Conservation (phyloP, 37 sponge, comb jelly and placozoan genomes). For the Theonella swinhoei region DNA sequence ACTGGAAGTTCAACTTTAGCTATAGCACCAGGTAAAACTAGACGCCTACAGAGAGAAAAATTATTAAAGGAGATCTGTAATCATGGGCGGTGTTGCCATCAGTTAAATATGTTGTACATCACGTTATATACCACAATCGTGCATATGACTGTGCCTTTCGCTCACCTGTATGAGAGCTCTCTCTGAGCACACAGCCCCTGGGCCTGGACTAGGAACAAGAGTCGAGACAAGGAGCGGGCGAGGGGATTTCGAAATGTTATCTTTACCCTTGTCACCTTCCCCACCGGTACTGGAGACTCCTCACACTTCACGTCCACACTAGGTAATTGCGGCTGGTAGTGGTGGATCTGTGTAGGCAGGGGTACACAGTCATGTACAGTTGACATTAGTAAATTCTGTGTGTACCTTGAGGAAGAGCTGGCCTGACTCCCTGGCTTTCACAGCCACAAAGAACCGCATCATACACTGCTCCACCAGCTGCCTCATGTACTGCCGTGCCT, state of each 20-base stretch:
- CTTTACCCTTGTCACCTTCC: constrained; percentile 44
- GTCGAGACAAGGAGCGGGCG: constrained; percentile 41
- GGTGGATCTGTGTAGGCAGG: constrained; percentile 30
- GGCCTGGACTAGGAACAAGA: constrained; percentile 63
- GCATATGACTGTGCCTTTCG: too few species aligned
- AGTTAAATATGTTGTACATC: too few species aligned
- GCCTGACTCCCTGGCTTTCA: constrained; percentile 65
- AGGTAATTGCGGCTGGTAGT: constrained; percentile 50
- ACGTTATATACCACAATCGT: too few species aligned
- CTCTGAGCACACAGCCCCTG: constrained; percentile 63
- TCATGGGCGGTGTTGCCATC: too few species aligned
- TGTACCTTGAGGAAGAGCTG: constrained; percentile 62
- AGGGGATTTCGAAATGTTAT: constrained; percentile 63
- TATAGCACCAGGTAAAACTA: constrained; percentile 64
- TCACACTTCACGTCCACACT: constrained; percentile 17
- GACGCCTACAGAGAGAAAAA: constrained; percentile 36
- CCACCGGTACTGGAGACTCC: constrained; percentile 48
- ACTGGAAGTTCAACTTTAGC: constrained; percentile 64
- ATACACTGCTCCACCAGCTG: constrained; percentile 61
- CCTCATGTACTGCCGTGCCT: constrained; percentile 57
- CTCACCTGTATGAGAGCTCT: constrained; percentile 80
- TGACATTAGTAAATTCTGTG: neutral
- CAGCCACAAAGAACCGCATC: constrained; percentile 75
- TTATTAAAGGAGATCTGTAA: too few species aligned
- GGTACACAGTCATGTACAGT: too few species aligned